phyloP scores from a whole-genome alignment of 1,140 invertebrate genomes.

The Halesus radiatus region DNA sequence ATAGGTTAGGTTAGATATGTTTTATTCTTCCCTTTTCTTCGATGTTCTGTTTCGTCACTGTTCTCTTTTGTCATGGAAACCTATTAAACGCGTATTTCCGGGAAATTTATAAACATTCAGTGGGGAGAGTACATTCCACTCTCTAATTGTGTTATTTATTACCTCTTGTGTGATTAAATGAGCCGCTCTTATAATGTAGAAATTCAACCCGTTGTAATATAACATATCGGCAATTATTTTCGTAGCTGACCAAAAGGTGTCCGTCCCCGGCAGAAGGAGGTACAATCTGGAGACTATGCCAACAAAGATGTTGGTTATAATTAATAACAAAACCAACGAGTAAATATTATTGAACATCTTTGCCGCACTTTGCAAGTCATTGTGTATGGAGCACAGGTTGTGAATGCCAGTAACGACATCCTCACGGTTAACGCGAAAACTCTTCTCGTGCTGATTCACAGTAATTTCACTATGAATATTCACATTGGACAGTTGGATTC shows the following conservation, averaged over 20 bases:
- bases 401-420: constrained; percentile 18
- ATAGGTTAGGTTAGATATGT: no score
- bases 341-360: constrained; percentile 33
- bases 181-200: constrained; percentile 15
- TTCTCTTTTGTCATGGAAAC: no score
- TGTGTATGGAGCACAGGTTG: constrained; percentile 41
- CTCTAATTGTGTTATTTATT: background rate
- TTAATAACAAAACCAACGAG: constrained; percentile 19
- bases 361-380: background rate
- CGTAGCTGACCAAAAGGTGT: no score
- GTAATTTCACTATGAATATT: constrained; percentile 2
- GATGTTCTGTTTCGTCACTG: no score
- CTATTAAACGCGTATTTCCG: no score
- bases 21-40: no score
- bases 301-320: constrained; percentile 32
- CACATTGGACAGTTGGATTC: background rate
- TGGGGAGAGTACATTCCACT: no score
- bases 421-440: background rate
- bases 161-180: constrained; percentile 34
- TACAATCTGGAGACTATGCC: constrained; percentile 35
- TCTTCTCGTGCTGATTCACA: constrained; percentile 23
- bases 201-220: constrained; percentile 26
- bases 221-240: constrained; percentile 3
- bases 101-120: no score
- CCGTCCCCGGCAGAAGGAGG: background rate